These are phyloP conservation scores for Saccopteryx leptura DNA, from an alignment of 2,113 vertebrate species.

Conservation along the genomic window DNA sequence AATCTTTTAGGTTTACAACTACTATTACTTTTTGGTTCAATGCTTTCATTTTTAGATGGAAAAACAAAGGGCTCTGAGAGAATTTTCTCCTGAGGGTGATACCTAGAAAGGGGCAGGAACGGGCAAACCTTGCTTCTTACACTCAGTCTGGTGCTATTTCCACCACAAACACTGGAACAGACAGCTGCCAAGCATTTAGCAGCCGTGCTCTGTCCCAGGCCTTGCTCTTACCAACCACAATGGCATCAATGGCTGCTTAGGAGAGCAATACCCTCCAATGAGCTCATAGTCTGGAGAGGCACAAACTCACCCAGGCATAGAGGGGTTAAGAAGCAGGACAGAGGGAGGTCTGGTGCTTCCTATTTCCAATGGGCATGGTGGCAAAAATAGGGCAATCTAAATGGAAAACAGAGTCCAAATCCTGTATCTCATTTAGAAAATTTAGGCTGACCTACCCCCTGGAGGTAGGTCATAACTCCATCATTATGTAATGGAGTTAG, in stretches of 20 bases:
- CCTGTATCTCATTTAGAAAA: background rate
- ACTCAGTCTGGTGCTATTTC: background rate
- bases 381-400: background rate
- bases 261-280: background rate
- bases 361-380: background rate
- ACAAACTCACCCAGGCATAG: conserved; percentile 60
- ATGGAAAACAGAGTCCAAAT: background rate
- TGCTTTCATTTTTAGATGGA: conserved; percentile 41
- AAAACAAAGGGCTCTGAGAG: conserved; percentile 34
- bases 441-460: background rate
- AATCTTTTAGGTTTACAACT: conserved; percentile 19
- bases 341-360: background rate
- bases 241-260: background rate
- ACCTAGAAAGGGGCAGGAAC: background rate
- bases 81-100: background rate
- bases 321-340: background rate
- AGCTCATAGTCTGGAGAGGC: background rate
- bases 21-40: background rate
- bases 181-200: background rate
- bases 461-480: too few species aligned
- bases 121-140: background rate
- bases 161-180: background rate
- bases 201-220: background rate
- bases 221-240: background rate
- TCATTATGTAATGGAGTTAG: background rate